phyloP scores from a whole-genome alignment of 2,888 invertebrate species.

The Nomada fucata region DNA sequence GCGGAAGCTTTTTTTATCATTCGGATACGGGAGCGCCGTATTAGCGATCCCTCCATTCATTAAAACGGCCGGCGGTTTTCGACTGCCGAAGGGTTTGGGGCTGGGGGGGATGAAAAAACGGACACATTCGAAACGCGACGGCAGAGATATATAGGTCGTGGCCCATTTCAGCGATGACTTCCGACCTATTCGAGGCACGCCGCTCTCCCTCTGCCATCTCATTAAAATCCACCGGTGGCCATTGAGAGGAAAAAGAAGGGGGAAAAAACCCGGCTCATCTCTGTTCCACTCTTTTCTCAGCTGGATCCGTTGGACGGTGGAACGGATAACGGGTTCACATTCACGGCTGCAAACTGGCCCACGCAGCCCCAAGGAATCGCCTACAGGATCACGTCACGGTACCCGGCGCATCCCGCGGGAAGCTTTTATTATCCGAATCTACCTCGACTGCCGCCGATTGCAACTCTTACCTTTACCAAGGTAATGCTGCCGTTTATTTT shows the following conservation, averaged over 20 bases:
- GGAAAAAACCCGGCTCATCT: neutral
- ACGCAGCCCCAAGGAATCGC: slow-evolving; percentile 95
- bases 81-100: slow-evolving; percentile 3
- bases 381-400: slow-evolving; percentile 94
- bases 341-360: slow-evolving; percentile 98
- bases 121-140: slow-evolving; percentile 11
- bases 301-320: slow-evolving; percentile 97
- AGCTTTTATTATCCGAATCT: slow-evolving; percentile 97
- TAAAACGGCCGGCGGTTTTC: slow-evolving; percentile 26
- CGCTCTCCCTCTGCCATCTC: slow-evolving; percentile 34
- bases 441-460: slow-evolving; percentile 94
- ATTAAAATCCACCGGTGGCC: slow-evolving; percentile 53
- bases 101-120: neutral
- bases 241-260: slow-evolving; percentile 14
- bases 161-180: slow-evolving; percentile 23
- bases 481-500: slow-evolving; percentile 83
- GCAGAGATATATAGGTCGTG: slow-evolving; percentile 48
- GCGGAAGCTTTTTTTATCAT: slow-evolving; percentile 22
- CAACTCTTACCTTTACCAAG: slow-evolving; percentile 96
- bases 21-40: neutral
- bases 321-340: slow-evolving; percentile 97
- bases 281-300: slow-evolving; percentile 77
- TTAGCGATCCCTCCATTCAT: slow-evolving; percentile 34
- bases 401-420: slow-evolving; percentile 96
- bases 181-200: neutral